phyloP scores from a whole-genome alignment of 2,888 invertebrate species.

The Suillia variegata region DNA sequence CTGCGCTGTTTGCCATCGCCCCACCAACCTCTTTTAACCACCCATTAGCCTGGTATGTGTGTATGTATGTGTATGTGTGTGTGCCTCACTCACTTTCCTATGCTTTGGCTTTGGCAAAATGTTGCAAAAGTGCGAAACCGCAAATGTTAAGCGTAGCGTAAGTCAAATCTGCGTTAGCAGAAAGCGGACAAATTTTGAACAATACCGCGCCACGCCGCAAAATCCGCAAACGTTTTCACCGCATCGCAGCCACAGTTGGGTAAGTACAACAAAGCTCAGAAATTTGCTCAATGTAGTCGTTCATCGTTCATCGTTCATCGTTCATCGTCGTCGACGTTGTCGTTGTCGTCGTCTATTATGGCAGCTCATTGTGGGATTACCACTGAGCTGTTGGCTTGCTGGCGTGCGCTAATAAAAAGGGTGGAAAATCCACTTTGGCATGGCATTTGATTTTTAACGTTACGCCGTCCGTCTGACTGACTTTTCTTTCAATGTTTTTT shows the following conservation, averaged over 20 bases:
- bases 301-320: too few relatives aligned
- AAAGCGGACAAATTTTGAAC: slow-evolving; percentile 4
- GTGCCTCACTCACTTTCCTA: too few relatives aligned
- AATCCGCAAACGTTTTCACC: slow-evolving; percentile 18
- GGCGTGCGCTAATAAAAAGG: slow-evolving; percentile 42
- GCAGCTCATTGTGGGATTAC: slow-evolving; percentile 56
- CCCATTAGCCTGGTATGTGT: too few relatives aligned
- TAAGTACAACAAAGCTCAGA: neutral
- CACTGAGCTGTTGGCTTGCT: slow-evolving; percentile 13
- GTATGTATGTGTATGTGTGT: too few relatives aligned
- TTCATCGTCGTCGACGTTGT: slow-evolving; percentile 40
- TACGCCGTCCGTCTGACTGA: too few relatives aligned
- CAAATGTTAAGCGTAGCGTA: slow-evolving; percentile 57
- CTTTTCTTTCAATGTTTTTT: slow-evolving; percentile 29
- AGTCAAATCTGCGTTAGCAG: slow-evolving; percentile 38
- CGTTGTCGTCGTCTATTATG: slow-evolving; percentile 54
- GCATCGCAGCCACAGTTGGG: slow-evolving; percentile 1
- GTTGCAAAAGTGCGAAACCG: slow-evolving; percentile 58
- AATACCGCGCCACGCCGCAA: neutral
- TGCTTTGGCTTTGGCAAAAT: slow-evolving; percentile 36
- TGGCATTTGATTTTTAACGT: slow-evolving; percentile 53
- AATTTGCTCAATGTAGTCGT: slow-evolving; percentile 6
- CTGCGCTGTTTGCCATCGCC: slow-evolving; percentile 16
- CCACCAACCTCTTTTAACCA: too few relatives aligned
- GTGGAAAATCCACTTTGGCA: slow-evolving; percentile 56